phyloP scores from a whole-genome alignment of 1,140 invertebrate genomes.

The Calephelis virginiensis region DNA sequence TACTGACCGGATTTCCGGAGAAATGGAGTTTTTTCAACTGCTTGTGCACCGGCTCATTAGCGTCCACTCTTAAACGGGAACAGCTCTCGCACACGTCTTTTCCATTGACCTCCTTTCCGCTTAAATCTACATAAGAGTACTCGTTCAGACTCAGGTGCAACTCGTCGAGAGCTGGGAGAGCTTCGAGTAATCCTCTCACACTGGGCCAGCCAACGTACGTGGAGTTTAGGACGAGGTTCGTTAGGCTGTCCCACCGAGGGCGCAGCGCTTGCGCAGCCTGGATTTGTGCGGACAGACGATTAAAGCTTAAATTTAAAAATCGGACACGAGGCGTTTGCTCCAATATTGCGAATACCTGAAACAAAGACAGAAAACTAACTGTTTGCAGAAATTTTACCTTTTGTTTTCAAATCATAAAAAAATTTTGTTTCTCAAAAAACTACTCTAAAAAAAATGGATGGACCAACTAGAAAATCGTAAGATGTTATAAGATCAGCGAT shows the following conservation, averaged over 20 bases:
- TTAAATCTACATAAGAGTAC: slow-evolving; percentile 85
- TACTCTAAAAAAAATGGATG: too few species aligned
- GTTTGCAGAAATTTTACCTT: too few species aligned
- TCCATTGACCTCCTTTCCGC: slow-evolving; percentile 51
- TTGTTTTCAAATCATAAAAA: too few species aligned
- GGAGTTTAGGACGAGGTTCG: slow-evolving; percentile 90
- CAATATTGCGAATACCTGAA: slow-evolving; percentile 90
- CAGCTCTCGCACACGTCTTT: slow-evolving; percentile 59
- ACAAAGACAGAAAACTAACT: slow-evolving; percentile 13
- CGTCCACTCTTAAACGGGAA: slow-evolving; percentile 76
- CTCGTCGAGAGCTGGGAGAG: slow-evolving; percentile 89
- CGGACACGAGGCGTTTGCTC: slow-evolving; percentile 91
- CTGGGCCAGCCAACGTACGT: slow-evolving; percentile 91
- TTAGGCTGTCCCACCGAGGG: slow-evolving; percentile 83
- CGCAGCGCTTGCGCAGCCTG: slow-evolving; percentile 70
- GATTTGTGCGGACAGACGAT: slow-evolving; percentile 85
- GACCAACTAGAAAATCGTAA: too few species aligned
- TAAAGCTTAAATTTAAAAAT: slow-evolving; percentile 95
- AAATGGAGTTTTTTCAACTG: slow-evolving; percentile 89
- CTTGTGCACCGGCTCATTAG: slow-evolving; percentile 82
- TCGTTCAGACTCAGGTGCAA: slow-evolving; percentile 94
- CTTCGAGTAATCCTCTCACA: slow-evolving; percentile 86
- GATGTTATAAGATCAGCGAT: too few species aligned
- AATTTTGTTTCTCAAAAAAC: too few species aligned
- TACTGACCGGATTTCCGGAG: slow-evolving; percentile 89